A percentile compares a stretch with the other conserved stretches of the same genome.
Conservation (phyloP, 1,140 invertebrate species). For the Calliphora vicina region DNA sequence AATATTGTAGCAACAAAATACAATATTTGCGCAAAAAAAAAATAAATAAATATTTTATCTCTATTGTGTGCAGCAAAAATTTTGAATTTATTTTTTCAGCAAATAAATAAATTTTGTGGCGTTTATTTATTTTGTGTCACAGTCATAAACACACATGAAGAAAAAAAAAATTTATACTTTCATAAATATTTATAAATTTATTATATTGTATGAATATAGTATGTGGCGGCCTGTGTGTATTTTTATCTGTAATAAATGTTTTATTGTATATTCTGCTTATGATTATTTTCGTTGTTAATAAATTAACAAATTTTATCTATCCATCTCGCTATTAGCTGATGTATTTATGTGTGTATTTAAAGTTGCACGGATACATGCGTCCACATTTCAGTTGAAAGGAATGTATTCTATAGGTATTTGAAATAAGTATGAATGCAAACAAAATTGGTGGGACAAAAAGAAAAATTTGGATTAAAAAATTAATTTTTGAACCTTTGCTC, state of each 20-base stretch:
- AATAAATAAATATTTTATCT: background rate
- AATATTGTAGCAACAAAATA: background rate
- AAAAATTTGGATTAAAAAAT: too few relatives aligned
- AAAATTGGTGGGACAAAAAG: too few relatives aligned
- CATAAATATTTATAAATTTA: background rate
- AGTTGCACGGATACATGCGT: background rate
- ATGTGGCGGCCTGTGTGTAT: background rate
- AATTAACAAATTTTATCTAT: conserved; percentile 6
- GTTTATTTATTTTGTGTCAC: background rate
- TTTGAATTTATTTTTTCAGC: background rate
- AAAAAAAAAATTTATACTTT: background rate
- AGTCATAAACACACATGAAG: background rate
- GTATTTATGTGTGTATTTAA: background rate
- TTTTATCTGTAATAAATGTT: background rate
- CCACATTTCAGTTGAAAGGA: background rate
- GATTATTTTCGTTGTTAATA: background rate
- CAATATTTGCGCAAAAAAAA: background rate
- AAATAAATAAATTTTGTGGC: background rate
- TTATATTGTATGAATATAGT: background rate
- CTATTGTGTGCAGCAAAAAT: background rate
- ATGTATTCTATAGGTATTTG: background rate
- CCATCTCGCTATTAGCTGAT: background rate
- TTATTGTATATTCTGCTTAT: conserved; percentile 1
- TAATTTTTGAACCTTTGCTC: too few relatives aligned
- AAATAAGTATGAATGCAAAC: too few relatives aligned